Percentiles rank a stretch among this genome's conserved stretches.
Evolutionary conservation across 2,888 invertebrate genomes (phyloP).

Genomic region (Holacanthella duospinosa): DNA sequence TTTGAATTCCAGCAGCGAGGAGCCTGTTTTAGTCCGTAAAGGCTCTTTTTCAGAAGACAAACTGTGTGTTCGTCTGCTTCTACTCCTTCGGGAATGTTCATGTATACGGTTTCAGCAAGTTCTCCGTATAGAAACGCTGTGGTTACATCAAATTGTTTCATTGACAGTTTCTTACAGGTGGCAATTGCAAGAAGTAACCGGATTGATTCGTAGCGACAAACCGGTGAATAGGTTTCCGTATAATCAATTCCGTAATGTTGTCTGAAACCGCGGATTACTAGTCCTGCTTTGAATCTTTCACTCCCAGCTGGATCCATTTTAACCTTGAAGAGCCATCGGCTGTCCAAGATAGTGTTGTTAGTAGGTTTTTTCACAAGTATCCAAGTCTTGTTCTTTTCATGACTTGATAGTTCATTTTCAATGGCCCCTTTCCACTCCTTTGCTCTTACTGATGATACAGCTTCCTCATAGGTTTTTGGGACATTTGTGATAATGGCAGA

Average conservation of each 20-base stretch:
- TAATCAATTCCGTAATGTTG: not conserved
- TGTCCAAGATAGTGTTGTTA: not conserved
- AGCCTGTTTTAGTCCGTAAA: not conserved
- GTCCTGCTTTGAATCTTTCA: not conserved
- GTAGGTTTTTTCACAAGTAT: not conserved
- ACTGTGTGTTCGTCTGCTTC: not conserved
- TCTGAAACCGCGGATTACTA: not conserved
- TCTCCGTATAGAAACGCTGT: not conserved
- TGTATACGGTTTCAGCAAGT: not conserved
- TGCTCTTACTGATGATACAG: not conserved
- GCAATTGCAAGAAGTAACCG: not conserved
- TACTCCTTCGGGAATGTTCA: not conserved
- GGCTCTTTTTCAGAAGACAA: too few species aligned
- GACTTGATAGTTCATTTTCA: not conserved
- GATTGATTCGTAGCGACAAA: too few species aligned
- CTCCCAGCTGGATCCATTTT: too few species aligned
- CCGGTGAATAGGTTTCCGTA: not conserved
- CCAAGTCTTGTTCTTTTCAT: not conserved
- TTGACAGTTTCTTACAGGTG: not conserved
- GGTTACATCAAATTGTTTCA: not conserved
- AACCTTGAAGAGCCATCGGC: not conserved
- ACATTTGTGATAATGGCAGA: too few species aligned
- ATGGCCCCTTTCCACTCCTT: not conserved
- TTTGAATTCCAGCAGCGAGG: too few species aligned
- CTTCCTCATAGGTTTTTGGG: not conserved